phyloP scores from a whole-genome alignment of 2,797 vertebrate genomes.

The Novumbra hubbsi region DNA sequence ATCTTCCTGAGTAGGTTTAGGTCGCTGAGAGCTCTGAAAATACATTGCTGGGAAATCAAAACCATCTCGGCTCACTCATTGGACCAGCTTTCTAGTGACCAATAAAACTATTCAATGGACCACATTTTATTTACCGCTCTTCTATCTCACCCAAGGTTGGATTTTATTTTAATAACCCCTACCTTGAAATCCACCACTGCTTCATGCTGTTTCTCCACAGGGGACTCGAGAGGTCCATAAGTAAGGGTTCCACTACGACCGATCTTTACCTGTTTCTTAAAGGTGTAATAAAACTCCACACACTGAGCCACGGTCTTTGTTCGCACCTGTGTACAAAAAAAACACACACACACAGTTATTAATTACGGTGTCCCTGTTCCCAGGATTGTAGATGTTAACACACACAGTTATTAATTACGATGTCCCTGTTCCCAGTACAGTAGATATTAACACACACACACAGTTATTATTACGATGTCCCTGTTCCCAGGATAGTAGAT shows the following conservation, averaged over 20 bases:
- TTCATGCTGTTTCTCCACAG: conserved; percentile 76
- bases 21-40: conserved; percentile 85
- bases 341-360: background rate
- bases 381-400: too few relatives aligned
- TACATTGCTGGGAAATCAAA: too few relatives aligned
- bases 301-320: conserved; percentile 94
- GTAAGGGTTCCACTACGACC: conserved; percentile 85
- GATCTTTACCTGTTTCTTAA: conserved; percentile 89
- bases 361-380: background rate
- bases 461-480: background rate
- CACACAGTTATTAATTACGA: background rate
- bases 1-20: conserved; percentile 71
- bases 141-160: background rate
- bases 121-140: background rate
- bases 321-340: conserved; percentile 76
- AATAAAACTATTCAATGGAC: too few relatives aligned
- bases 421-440: too few relatives aligned
- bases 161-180: conserved; percentile 31
- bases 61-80: too few relatives aligned
- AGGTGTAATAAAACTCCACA: conserved; percentile 90
- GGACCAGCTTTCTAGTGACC: too few relatives aligned
- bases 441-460: background rate
- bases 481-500: too few relatives aligned
- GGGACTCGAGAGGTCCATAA: conserved; percentile 84
- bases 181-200: conserved; percentile 88